Conservation (phyloP, 1,140 invertebrate species). For the Drosophila serrata region DNA sequence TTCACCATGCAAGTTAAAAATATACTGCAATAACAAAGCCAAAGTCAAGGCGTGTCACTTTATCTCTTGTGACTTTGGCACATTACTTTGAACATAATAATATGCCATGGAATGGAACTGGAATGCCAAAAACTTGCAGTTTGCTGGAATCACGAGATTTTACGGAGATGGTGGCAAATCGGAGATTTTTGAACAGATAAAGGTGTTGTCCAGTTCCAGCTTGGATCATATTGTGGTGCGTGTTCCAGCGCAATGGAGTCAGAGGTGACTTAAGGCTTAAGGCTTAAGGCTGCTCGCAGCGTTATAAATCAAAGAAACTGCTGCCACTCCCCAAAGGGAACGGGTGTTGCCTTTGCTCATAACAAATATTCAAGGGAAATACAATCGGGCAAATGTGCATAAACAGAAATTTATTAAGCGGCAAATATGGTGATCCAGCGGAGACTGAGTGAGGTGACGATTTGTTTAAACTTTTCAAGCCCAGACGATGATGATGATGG, state of each 20-base stretch:
- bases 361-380: conserved; percentile 15
- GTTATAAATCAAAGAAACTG: conserved; percentile 67
- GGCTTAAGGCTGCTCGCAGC: conserved; percentile 21
- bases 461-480: conserved; percentile 58
- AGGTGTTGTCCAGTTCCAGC: conserved; percentile 28
- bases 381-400: conserved; percentile 56
- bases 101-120: conserved; percentile 13
- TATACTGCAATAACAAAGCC: conserved; percentile 7
- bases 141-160: conserved; percentile 16
- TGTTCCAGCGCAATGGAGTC: conserved; percentile 58
- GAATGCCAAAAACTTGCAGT: conserved; percentile 62
- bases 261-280: conserved; percentile 5
- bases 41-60: conserved; percentile 61
- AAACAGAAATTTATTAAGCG: conserved; percentile 75
- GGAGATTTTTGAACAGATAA: conserved; percentile 3
- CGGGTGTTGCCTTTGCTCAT: conserved; percentile 14
- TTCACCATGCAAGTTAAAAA: neutral
- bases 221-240: conserved; percentile 34
- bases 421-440: conserved; percentile 67
- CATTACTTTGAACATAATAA: conserved; percentile 23
- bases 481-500: conserved; percentile 26
- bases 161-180: conserved; percentile 9
- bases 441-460: conserved; percentile 55
- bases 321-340: conserved; percentile 48
- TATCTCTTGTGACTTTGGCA: conserved; percentile 66